phyloP scores from a whole-genome alignment of 2,888 invertebrate genomes.

The Pseudanteris insignis region DNA sequence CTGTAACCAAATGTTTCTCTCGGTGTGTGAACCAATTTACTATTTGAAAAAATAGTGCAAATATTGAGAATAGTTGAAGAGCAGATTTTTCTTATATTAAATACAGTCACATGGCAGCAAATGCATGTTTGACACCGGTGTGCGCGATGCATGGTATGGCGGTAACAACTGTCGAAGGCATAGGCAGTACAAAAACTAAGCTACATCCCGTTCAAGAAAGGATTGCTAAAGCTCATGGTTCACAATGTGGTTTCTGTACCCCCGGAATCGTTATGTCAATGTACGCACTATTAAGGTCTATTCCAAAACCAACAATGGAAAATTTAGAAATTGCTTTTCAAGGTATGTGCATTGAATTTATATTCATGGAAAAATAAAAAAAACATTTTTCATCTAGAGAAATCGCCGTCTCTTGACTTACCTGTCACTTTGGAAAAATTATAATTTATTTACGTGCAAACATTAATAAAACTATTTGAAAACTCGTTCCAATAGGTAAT shows the following conservation, averaged over 20 bases:
- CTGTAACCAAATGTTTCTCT: no score
- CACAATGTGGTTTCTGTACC: conserved; percentile 95
- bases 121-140: conserved; percentile 89
- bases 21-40: no score
- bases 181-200: conserved; percentile 81
- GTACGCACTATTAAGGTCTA: conserved; percentile 85
- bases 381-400: no score
- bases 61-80: no score
- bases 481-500: conserved; percentile 69
- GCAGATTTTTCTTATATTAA: background rate
- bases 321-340: conserved; percentile 85
- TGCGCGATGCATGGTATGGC: conserved; percentile 88
- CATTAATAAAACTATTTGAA: no score
- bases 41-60: no score
- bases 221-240: conserved; percentile 89
- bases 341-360: conserved; percentile 72
- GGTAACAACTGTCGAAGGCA: conserved; percentile 93
- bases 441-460: no score
- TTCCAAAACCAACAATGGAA: conserved; percentile 75
- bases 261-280: conserved; percentile 98
- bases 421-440: no score
- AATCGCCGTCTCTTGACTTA: no score
- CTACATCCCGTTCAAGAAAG: conserved; percentile 89
- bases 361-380: background rate
- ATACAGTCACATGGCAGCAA: conserved; percentile 80